Evolutionary conservation across 2,888 invertebrate species (phyloP).

Genomic region (Drosophila quinaria): DNA sequence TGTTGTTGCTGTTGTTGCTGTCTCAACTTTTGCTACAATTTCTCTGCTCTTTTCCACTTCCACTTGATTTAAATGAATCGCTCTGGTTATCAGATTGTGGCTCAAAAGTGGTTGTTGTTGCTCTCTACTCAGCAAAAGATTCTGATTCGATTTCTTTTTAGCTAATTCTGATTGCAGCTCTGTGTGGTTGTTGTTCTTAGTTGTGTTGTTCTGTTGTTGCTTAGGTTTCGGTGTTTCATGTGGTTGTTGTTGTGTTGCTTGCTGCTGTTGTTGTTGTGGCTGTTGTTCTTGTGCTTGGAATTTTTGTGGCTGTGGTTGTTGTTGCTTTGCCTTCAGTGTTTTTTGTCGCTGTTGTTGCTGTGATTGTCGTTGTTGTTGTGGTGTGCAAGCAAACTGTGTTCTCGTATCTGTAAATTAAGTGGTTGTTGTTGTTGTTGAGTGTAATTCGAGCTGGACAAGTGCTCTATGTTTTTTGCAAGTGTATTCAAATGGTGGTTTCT

Average conservation of each 20-base stretch:
- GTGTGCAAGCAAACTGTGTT: slow-evolving; percentile 27
- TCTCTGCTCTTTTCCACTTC: neutral
- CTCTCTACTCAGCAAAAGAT: neutral
- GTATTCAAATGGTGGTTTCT: neutral
- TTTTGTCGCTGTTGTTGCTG: slow-evolving; percentile 27
- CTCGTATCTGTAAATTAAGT: slow-evolving; percentile 56
- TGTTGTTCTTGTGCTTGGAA: slow-evolving; percentile 28
- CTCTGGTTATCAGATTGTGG: slow-evolving; percentile 44
- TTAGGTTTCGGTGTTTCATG: slow-evolving; percentile 8
- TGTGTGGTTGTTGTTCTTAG: slow-evolving; percentile 20
- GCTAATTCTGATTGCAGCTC: slow-evolving; percentile 28
- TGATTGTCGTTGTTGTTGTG: slow-evolving; percentile 12
- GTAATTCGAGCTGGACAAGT: slow-evolving; percentile 35
- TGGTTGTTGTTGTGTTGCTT: slow-evolving; percentile 37
- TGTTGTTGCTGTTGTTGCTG: slow-evolving; percentile 30
- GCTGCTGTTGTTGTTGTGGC: slow-evolving; percentile 20
- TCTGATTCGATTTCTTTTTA: slow-evolving; percentile 13
- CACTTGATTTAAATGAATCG: slow-evolving; percentile 49
- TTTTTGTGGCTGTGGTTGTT: slow-evolving; percentile 22
- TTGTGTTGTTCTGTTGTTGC: slow-evolving; percentile 24
- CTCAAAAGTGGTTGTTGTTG: slow-evolving; percentile 25
- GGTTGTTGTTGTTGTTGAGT: slow-evolving; percentile 13
- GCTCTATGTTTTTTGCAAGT: slow-evolving; percentile 4
- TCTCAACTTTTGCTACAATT: slow-evolving; percentile 1
- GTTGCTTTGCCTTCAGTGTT: slow-evolving; percentile 9